Conservation (phyloP, 2,797 vertebrate species). For the Heliangelus exortis region DNA sequence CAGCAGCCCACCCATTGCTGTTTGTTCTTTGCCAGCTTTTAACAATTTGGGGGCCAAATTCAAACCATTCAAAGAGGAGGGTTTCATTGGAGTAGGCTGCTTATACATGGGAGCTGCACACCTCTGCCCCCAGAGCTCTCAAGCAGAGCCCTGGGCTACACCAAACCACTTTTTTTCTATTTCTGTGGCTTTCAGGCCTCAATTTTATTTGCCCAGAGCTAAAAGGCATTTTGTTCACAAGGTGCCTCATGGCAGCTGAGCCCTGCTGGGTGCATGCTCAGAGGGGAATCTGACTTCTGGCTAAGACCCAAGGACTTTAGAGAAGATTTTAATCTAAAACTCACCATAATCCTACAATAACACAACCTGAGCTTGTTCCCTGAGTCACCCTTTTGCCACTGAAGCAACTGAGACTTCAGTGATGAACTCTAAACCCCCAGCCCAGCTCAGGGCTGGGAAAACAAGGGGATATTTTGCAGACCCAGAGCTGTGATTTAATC, state of each 20-base stretch:
- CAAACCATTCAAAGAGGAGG: too few species aligned
- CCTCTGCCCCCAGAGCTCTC: not conserved
- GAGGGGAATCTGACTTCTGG: conserved; percentile 41
- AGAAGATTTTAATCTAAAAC: conserved; percentile 52
- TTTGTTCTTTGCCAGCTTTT: not conserved
- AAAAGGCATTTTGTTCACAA: not conserved
- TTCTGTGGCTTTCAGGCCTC: not conserved
- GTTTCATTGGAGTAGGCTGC: not conserved
- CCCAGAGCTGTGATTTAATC: not conserved
- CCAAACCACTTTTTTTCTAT: not conserved
- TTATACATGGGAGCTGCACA: not conserved
- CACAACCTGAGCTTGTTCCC: conserved; percentile 55
- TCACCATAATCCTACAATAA: conserved; percentile 35
- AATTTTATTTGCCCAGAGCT: not conserved
- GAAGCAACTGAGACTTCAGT: conserved; percentile 19
- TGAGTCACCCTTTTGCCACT: conserved; percentile 32
- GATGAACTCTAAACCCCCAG: not conserved
- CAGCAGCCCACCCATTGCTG: not conserved
- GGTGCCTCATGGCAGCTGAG: not conserved
- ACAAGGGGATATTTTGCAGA: conserved; percentile 39
- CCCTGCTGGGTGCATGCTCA: not conserved
- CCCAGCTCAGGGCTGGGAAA: conserved; percentile 25
- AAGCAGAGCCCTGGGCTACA: not conserved
- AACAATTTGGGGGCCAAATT: not conserved
- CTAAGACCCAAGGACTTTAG: conserved; percentile 26